A percentile compares a stretch with the other conserved stretches of the same genome.
These are phyloP conservation scores for Scaptomyza cyrtandrae DNA, from an alignment of 2,888 invertebrate species.

Conservation along the genomic window DNA sequence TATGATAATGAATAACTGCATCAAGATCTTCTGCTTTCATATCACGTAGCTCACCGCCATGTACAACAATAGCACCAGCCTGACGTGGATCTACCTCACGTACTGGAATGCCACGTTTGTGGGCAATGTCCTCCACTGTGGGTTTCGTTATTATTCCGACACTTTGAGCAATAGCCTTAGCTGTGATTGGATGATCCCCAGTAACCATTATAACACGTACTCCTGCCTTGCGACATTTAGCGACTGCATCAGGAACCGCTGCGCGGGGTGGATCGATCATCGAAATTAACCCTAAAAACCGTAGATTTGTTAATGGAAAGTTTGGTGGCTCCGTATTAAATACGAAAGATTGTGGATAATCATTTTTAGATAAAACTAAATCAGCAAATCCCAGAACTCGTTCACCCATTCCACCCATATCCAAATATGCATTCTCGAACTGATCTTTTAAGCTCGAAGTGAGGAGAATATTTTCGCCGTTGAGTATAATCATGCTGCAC, in stretches of 20 bases:
- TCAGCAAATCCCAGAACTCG: slow-evolving; percentile 97
- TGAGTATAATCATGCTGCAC: slow-evolving; percentile 94
- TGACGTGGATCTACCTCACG: slow-evolving; percentile 94
- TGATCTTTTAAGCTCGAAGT: slow-evolving; percentile 89
- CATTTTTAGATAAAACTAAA: slow-evolving; percentile 92
- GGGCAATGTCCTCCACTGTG: slow-evolving; percentile 96
- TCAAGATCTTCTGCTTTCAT: slow-evolving; percentile 93
- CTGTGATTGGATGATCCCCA: slow-evolving; percentile 97
- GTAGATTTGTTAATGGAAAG: slow-evolving; percentile 87
- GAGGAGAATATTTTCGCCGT: slow-evolving; percentile 86
- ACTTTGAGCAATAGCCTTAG: slow-evolving; percentile 96
- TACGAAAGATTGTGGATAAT: slow-evolving; percentile 95
- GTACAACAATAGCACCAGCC: slow-evolving; percentile 95
- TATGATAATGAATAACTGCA: slow-evolving; percentile 95
- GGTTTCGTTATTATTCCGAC: slow-evolving; percentile 97
- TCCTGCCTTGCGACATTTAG: slow-evolving; percentile 97
- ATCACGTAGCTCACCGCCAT: slow-evolving; percentile 94
- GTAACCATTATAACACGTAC: slow-evolving; percentile 98
- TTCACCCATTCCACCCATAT: slow-evolving; percentile 94
- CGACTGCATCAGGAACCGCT: slow-evolving; percentile 97
- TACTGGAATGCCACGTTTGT: slow-evolving; percentile 93
- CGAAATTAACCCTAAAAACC: slow-evolving; percentile 94
- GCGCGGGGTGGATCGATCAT: slow-evolving; percentile 99
- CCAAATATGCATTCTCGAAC: slow-evolving; percentile 96
- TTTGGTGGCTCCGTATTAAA: slow-evolving; percentile 90